Base-by-base conservation (phyloP, 2,888 invertebrate genomes). In the Caenorhabditis imperialis region DNA sequence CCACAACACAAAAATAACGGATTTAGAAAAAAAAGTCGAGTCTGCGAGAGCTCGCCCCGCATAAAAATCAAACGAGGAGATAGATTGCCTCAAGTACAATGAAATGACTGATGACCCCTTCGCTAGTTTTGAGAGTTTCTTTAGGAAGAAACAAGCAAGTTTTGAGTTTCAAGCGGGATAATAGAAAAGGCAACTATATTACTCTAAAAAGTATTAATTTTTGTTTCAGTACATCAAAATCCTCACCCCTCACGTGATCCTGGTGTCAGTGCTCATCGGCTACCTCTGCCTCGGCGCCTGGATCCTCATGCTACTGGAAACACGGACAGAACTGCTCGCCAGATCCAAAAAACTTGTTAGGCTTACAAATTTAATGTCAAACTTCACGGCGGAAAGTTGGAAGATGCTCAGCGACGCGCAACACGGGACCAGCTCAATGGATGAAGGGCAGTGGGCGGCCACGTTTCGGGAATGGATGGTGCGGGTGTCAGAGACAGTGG, bases 231-330 rank as follows among this genome's bases (percentile, higher is more conserved):
- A 85, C 61, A 81, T 88, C 73, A 88, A 88, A 82, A 88, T 87
- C 48, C 79, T 87, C n/a, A 79, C 84, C 33, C 88, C 88, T 38
- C 88, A 88, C 65, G 79, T 88, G 37, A 84, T 88, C 22, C 75
- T 88, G 57, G 86, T 88, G 58, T 70, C 81, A n/a, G 84, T 88
- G 40, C 76, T 88, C 20, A 84, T 88, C 33, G 86, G 84, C 27
- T 88, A 88, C 55, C 51, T 88, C 14, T 88, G 86, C 51, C 45
- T 88, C 42, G 88, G 88, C 20, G 87, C 87, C 4, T 82, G 84
- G 83, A 88, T 88, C 38, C 74, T 88, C 14, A 86, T 86, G 84
- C 37, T 80, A n/a, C 71, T 88, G 38, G 88, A 88, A 67, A 88
- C 86, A 14, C 75, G 81, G 48, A 86, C 86, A 30, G 87, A 87